Conservation (phyloP, 2,797 vertebrate species). For the Stomatorhinus walkeri region DNA sequence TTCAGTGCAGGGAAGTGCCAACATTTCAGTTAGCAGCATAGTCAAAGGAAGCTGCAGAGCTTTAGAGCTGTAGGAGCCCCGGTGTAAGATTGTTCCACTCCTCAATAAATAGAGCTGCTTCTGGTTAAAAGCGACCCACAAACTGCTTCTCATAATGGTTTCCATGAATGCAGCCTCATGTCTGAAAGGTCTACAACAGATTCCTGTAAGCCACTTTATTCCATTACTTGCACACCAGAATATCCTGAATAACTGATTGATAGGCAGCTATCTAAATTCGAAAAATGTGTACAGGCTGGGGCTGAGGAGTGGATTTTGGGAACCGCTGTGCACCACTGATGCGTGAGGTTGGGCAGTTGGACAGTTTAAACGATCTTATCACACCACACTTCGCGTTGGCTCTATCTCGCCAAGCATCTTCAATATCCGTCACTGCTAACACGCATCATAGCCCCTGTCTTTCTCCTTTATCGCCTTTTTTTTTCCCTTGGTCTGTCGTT, state of each 20-base stretch:
- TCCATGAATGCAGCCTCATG: neutral
- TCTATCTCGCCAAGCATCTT: neutral
- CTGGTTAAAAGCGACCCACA: neutral
- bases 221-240: neutral
- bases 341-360: neutral
- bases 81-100: neutral
- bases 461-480: neutral
- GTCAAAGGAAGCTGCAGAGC: neutral
- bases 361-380: neutral
- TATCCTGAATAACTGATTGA: neutral
- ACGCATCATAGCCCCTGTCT: neutral
- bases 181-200: neutral
- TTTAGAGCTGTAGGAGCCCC: neutral
- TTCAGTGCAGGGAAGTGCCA: neutral
- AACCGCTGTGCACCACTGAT: neutral
- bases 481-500: neutral
- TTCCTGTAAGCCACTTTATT: neutral
- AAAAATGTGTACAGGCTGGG: neutral
- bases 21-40: neutral
- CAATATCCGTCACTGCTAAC: neutral
- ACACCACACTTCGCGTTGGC: neutral
- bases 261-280: neutral
- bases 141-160: neutral
- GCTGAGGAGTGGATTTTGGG: neutral
- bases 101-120: neutral